phyloP scores from a whole-genome alignment of 1,140 invertebrate species.

The Dermatophagoides farinae region DNA sequence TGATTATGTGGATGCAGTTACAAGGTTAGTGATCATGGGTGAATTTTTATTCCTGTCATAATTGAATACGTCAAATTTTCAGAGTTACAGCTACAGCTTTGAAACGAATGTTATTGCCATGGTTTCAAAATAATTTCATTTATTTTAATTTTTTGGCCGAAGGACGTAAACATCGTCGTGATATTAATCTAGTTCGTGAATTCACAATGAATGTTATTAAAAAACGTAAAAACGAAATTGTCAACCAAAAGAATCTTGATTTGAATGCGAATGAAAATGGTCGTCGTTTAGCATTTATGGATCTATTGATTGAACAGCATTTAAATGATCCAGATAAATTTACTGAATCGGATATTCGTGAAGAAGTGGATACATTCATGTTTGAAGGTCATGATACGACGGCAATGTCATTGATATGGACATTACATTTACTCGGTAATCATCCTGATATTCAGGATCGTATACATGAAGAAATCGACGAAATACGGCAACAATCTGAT shows the following conservation, averaged over 20 bases:
- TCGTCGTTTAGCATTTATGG: constrained; percentile 45
- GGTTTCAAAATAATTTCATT: not conserved
- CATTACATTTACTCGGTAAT: constrained; percentile 24
- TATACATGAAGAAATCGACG: constrained; percentile 27
- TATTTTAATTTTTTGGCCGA: constrained; percentile 4
- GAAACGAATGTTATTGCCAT: constrained; percentile 2
- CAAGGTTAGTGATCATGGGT: too few species aligned
- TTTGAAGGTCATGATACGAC: constrained; percentile 28
- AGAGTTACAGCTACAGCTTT: constrained; percentile 15
- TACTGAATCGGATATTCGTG: constrained; percentile 42
- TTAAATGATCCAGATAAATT: constrained; percentile 30
- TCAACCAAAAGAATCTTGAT: constrained; percentile 36
- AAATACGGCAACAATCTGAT: constrained; percentile 31
- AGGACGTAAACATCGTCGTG: not conserved
- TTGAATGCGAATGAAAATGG: constrained; percentile 29
- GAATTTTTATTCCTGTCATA: constrained; percentile 12
- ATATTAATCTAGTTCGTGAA: constrained; percentile 6
- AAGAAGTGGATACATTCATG: constrained; percentile 67
- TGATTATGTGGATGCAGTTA: constrained; percentile 44
- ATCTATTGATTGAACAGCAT: constrained; percentile 35
- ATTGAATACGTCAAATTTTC: not conserved
- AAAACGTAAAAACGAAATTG: constrained; percentile 37
- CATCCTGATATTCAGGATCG: constrained; percentile 40
- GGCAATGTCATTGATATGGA: constrained; percentile 3
- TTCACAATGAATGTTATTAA: constrained; percentile 9